Conservation (phyloP, 2,888 invertebrate genomes). For the Morpho helenor region DNA sequence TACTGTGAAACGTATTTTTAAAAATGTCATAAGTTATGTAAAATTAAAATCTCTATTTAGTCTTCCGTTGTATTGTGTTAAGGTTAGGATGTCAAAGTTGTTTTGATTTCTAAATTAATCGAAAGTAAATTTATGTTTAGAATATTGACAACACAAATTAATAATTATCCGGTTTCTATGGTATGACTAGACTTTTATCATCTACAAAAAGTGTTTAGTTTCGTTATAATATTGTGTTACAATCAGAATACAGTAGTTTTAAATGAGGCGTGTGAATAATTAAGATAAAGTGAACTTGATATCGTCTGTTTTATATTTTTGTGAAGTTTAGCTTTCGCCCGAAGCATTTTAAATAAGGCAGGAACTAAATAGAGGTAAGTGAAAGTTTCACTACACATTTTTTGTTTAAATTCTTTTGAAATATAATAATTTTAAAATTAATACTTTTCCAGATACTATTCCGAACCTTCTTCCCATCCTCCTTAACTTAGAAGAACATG, state of each 20-base stretch:
- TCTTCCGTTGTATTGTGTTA: constrained; percentile 1
- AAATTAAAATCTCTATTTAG: not conserved
- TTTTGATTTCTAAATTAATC: constrained; percentile 14
- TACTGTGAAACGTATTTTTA: too few relatives aligned
- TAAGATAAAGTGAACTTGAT: constrained; percentile 20
- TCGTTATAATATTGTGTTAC: constrained; percentile 6
- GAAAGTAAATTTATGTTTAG: constrained; percentile 13
- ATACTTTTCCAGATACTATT: constrained; percentile 1
- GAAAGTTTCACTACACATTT: constrained; percentile 9
- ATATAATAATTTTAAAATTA: not conserved
- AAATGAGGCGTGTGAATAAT: constrained; percentile 18
- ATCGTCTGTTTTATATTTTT: constrained; percentile 10
- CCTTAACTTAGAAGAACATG: too few relatives aligned
- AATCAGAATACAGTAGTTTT: constrained; percentile 20
- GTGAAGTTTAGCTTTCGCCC: not conserved
- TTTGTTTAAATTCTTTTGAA: not conserved
- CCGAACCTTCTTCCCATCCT: too few relatives aligned
- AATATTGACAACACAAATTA: constrained; percentile 1
- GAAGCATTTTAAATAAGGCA: not conserved
- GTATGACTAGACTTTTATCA: not conserved
- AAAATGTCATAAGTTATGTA: not conserved
- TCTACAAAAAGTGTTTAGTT: constrained; percentile 1
- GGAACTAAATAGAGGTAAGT: constrained; percentile 15
- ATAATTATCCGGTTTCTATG: too few relatives aligned
- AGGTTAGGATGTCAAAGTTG: constrained; percentile 19